These are phyloP conservation scores for Syrphus vitripennis DNA, from an alignment of 2,888 invertebrate genomes.

Conservation along the genomic window DNA sequence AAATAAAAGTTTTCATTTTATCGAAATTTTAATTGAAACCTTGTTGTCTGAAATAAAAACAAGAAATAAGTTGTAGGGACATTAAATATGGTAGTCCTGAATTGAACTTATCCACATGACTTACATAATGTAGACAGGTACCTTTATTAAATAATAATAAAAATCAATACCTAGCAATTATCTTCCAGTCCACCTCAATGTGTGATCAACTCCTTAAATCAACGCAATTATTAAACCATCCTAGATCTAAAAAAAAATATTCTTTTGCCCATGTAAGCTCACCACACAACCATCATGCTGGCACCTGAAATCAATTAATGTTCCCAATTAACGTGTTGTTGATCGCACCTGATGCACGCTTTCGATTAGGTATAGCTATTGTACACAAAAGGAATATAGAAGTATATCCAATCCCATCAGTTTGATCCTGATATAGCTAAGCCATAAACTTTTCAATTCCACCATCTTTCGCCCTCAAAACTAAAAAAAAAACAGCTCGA, in stretches of 20 bases:
- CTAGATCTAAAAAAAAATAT: not conserved
- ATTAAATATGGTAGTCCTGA: not conserved
- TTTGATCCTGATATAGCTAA: not conserved
- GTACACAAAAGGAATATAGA: conserved; percentile 38
- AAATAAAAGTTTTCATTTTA: not conserved
- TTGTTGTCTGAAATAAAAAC: not conserved
- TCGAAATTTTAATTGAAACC: not conserved
- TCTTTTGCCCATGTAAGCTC: not conserved
- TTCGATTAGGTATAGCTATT: conserved; percentile 49
- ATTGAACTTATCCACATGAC: not conserved
- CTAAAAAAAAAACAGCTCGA: not conserved
- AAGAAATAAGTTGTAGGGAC: not conserved
- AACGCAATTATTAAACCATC: conserved; percentile 46
- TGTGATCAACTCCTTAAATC: conserved; percentile 48
- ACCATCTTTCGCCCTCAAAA: not conserved
- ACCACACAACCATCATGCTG: not conserved
- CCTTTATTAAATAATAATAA: conserved; percentile 17
- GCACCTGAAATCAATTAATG: conserved; percentile 61
- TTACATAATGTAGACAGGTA: too few species aligned
- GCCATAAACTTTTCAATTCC: not conserved
- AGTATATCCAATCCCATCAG: not conserved
- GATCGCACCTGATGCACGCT: conserved; percentile 67
- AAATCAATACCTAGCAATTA: conserved; percentile 18
- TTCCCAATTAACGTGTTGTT: conserved; percentile 65
- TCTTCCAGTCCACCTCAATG: conserved; percentile 3